Percentiles rank a stretch among this genome's conserved stretches.
These are phyloP conservation scores for Macrostomum lignano DNA, from an alignment of 1,140 invertebrate species.

Conservation along the genomic window DNA sequence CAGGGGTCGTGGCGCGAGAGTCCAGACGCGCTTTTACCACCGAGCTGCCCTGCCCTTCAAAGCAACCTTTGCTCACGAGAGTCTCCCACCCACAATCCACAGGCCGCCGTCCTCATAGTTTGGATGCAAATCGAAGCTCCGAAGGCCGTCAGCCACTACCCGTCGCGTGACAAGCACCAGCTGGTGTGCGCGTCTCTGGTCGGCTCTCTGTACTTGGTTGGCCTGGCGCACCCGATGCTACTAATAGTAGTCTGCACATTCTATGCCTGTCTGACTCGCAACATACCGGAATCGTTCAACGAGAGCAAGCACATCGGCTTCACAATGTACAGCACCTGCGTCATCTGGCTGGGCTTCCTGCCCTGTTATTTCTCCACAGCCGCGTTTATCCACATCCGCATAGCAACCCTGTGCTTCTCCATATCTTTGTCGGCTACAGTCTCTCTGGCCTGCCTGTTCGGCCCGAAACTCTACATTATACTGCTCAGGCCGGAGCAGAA, in stretches of 20 bases:
- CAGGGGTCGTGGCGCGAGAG: too few relatives aligned
- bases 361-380: slow-evolving; percentile 56
- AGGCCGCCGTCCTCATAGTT: slow-evolving; percentile 43
- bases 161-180: slow-evolving; percentile 54
- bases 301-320: slow-evolving; percentile 64
- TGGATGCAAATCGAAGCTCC: slow-evolving; percentile 62
- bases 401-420: slow-evolving; percentile 64
- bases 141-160: slow-evolving; percentile 52
- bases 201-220: slow-evolving; percentile 25
- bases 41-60: too few relatives aligned
- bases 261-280: slow-evolving; percentile 43
- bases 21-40: too few relatives aligned
- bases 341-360: slow-evolving; percentile 69
- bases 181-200: slow-evolving; percentile 57
- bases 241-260: slow-evolving; percentile 38
- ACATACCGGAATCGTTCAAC: slow-evolving; percentile 65
- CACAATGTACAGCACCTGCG: slow-evolving; percentile 59
- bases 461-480: slow-evolving; percentile 79
- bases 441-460: slow-evolving; percentile 56
- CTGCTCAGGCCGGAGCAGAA: slow-evolving; percentile 63
- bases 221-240: slow-evolving; percentile 39
- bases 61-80: too few relatives aligned
- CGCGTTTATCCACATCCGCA: slow-evolving; percentile 39
- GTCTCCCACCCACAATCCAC: too few relatives aligned
- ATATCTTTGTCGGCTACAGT: slow-evolving; percentile 64